phyloP scores from a whole-genome alignment of 2,888 invertebrate species.

The Thumatha senex region DNA sequence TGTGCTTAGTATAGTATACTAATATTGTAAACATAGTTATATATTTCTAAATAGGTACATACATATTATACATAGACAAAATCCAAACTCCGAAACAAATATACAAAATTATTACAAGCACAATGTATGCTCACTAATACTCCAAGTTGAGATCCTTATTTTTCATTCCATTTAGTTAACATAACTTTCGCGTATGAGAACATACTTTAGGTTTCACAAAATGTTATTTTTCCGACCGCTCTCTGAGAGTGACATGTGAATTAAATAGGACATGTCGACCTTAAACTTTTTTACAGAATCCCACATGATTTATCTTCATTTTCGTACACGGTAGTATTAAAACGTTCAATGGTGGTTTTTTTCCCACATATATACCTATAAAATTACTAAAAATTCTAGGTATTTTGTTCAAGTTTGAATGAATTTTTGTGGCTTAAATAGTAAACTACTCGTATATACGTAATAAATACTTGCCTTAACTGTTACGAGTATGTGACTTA shows the following conservation, averaged over 20 bases:
- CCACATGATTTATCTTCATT: slow-evolving; percentile 8
- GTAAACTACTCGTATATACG: too few relatives aligned
- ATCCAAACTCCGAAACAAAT: too few relatives aligned
- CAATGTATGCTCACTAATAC: too few relatives aligned
- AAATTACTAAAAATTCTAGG: background rate
- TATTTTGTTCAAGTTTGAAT: too few relatives aligned
- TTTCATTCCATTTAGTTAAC: background rate
- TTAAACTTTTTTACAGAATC: slow-evolving; percentile 31
- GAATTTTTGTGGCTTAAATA: too few relatives aligned
- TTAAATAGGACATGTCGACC: slow-evolving; percentile 29
- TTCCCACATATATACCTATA: background rate
- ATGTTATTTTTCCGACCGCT: slow-evolving; percentile 27
- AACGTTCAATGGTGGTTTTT: background rate
- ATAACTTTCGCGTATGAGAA: background rate
- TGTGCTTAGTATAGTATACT: too few relatives aligned
- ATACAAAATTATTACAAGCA: too few relatives aligned
- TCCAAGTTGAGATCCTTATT: background rate
- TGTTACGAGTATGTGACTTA: slow-evolving; percentile 17
- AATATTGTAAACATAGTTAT: too few relatives aligned
- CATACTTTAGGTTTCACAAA: background rate
- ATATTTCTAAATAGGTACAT: too few relatives aligned
- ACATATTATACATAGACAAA: too few relatives aligned
- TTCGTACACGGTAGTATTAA: background rate
- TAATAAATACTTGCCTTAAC: slow-evolving; percentile 40
- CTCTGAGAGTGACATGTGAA: slow-evolving; percentile 20